Evolutionary conservation across 2,113 vertebrate genomes (phyloP).

Genomic region (Rhinolophus ferrumequinum): DNA sequence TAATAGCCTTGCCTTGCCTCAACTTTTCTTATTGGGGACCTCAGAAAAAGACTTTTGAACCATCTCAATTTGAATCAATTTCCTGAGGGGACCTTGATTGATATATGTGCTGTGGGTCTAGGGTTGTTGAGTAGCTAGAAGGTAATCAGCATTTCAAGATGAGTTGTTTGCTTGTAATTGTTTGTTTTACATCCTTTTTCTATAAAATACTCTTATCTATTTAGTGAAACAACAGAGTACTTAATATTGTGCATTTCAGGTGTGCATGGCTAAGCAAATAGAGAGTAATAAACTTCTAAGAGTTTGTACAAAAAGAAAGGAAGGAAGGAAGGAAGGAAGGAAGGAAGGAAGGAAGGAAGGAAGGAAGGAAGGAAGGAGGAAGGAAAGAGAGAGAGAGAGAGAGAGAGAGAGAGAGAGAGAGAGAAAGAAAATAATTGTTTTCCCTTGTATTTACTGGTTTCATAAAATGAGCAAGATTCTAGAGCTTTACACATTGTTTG

Average conservation of each 20-base stretch:
- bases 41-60: background rate
- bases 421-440: background rate
- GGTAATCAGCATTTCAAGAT: background rate
- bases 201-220: background rate
- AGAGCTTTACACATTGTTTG: background rate
- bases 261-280: background rate
- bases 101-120: fast-evolving
- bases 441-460: background rate
- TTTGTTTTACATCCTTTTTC: background rate
- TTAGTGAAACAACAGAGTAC: background rate
- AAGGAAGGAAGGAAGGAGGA: too few species aligned
- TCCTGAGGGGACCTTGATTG: background rate
- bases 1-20: background rate
- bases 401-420: too few species aligned
- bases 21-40: background rate
- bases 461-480: background rate
- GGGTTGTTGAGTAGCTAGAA: background rate
- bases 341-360: too few species aligned
- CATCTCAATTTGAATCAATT: background rate
- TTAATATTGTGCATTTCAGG: background rate
- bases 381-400: too few species aligned
- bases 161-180: background rate
- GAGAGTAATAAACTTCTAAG: background rate
- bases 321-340: too few species aligned
- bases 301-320: background rate